Evolutionary conservation across 2,888 invertebrate genomes (phyloP), one percentile per base, ranked within the genome.

Genomic region (Enoplolaimus lenunculus): DNA sequence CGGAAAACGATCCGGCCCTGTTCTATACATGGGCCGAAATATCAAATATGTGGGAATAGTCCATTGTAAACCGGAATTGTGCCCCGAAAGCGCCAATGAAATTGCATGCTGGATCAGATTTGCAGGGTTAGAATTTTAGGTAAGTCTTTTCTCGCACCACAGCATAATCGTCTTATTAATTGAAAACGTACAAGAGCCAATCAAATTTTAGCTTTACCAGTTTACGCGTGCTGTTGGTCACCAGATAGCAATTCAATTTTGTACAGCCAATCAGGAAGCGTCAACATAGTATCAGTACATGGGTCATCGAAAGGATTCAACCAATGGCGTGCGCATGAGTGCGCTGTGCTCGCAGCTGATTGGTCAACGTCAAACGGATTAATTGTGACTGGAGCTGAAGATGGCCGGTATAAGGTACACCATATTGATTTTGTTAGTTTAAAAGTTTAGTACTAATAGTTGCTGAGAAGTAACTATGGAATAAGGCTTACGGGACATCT

Each of bases 271-370:
- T 86, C 85, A 2, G 84, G 83, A 74, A 82, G 83, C 72, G 81
- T 87, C 26, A 83, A 85, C 69, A 85, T 87, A 73, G 87, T 86
- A 77, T 84, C 86, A 1, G 78, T 87, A 60, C 84, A 85, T 71
- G 79, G 81, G 72, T 57, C 45, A 30, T 82, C 83, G 1, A 85
- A 85, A 77, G 81, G 83, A 62, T 85, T 85, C 1, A 80, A 81
- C 67, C 81, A 93, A 90, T 95, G 95, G 94, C 89, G 90, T 80
- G 98, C 92, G 1, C 98, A 99, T 78, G 95, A 97, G 76, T 92
- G 91, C 0, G 83, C 95, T 1, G 89, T 98, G 72, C 84, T 97
- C 66, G 85, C 84, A 74, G 83, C 86, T 2, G 84, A 85, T 69
- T 87, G 87, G 87, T 86, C 84, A 77, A 81, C 84, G 31, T 80